Evolutionary conservation across 2,797 vertebrate genomes (phyloP).

Genomic region (Hippoglossus hippoglossus): DNA sequence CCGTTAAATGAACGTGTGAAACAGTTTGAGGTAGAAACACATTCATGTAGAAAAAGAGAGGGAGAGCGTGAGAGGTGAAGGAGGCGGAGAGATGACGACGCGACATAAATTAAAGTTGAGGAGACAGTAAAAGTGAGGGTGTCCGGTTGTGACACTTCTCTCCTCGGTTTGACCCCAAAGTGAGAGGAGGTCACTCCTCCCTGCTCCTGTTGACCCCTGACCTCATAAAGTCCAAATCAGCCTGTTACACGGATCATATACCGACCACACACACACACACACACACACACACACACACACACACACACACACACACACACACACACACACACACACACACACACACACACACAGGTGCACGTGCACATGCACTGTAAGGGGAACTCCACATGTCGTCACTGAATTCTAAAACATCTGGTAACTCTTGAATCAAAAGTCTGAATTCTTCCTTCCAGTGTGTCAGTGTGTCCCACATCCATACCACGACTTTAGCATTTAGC

Average conservation of each 20-base stretch:
- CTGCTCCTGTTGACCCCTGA: constrained; percentile 73
- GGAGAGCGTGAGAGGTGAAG: not conserved
- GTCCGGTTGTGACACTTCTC: constrained; percentile 50
- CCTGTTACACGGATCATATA: constrained; percentile 63
- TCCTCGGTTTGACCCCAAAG: constrained; percentile 57
- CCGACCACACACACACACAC: constrained; percentile 47
- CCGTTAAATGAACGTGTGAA: constrained; percentile 12
- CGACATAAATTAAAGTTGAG: constrained; percentile 53
- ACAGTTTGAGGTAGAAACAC: not conserved
- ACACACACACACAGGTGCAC: constrained; percentile 7
- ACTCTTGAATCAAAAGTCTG: not conserved
- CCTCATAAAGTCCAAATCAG: constrained; percentile 73
- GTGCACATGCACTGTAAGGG: constrained; percentile 9
- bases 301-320: constrained; percentile 22
- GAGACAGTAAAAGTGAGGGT: constrained; percentile 65
- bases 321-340: constrained; percentile 32
- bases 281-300: constrained; percentile 9
- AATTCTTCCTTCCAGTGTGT: not conserved
- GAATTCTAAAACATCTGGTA: constrained; percentile 40
- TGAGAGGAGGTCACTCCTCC: constrained; percentile 48
- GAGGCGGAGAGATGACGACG: constrained; percentile 5
- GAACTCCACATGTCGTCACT: constrained; percentile 47
- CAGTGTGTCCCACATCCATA: not conserved
- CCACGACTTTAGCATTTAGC: no score
- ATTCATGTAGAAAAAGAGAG: not conserved